Base-by-base conservation (phyloP, 1,140 invertebrate species). In the Plectrocnemia conspersa region DNA sequence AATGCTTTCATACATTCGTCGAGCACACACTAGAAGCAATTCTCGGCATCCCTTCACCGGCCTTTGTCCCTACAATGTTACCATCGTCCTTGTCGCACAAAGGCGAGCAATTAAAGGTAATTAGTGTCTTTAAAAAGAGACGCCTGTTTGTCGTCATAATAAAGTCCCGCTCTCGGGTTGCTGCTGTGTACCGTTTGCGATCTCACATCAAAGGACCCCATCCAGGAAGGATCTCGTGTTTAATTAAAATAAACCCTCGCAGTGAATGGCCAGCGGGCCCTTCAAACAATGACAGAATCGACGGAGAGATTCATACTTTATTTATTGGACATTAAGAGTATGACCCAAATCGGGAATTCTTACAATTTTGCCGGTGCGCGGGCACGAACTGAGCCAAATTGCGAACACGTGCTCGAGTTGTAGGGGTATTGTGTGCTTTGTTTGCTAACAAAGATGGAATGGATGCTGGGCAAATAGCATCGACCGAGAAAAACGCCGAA, bases 51-150 rank as follows among this genome's bases (percentile, higher is more conserved):
- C n/a, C 13, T 16, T 13, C 15, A 21, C 9, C 35, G 35, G 13
- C 35, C 13, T 9, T 16, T 15, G 35, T 15, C 21, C 16, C 38
- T 41, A 13, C 18, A 19, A 19, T 22, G 38, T 22, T 16, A 15
- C 6, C 35, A 29, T 7, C 38, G 10, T 10, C 3, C 38, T 41
- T 16, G 38, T 45, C 27, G 16, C 10, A 16, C 16, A 18, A 24
- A 18, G 42, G 22, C 24, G 21, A 41, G 21, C 10, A 45, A 45
- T 45, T 45, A 45, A 41, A 41, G 38, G 21, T 45, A 45, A 45
- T 45, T 45, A 45, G 42, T 5, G 22, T 22, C 42, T 13, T 10
- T 10, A 2, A 25, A 6, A 18, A 45, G 16, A 22, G 40, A 22
- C 10, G 2, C 22, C 5, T 6, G 42, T 18, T 38, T 38, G 35